Conservation (phyloP, 2,888 invertebrate species). For the Psylliodes chrysocephalus region DNA sequence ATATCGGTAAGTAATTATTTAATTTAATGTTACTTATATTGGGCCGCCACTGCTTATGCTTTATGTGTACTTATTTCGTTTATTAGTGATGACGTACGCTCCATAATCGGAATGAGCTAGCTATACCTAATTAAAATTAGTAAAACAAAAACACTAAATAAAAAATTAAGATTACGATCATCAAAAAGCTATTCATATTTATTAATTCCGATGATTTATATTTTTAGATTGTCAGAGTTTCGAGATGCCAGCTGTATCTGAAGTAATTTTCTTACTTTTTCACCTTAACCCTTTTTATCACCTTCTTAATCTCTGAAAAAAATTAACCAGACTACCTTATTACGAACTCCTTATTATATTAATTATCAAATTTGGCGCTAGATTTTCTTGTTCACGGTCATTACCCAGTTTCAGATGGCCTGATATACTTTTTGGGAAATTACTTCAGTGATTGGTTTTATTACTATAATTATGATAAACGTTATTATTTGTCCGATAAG, state of each 20-base stretch:
- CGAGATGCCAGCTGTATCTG: not conserved
- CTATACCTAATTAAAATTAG: no score
- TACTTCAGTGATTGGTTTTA: slow-evolving; percentile 9
- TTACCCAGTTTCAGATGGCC: slow-evolving; percentile 11
- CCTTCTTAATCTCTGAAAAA: not conserved
- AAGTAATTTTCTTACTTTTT: not conserved
- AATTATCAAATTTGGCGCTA: slow-evolving; percentile 13
- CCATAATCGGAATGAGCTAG: no score
- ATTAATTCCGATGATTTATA: no score
- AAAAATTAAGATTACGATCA: no score
- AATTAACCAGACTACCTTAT: not conserved
- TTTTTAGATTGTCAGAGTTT: not conserved
- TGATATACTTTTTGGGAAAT: slow-evolving; percentile 11
- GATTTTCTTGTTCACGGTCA: slow-evolving; percentile 13
- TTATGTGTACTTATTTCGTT: no score
- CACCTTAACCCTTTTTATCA: not conserved
- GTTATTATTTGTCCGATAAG: slow-evolving; percentile 16
- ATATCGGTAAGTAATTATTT: no score
- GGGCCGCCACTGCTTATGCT: no score
- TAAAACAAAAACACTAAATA: no score
- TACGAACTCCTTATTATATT: not conserved
- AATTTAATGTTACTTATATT: no score
- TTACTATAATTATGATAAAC: slow-evolving; percentile 6
- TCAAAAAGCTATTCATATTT: no score
- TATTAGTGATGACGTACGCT: no score